phyloP scores from a whole-genome alignment of 2,113 vertebrate genomes.

The Orycteropus afer region DNA sequence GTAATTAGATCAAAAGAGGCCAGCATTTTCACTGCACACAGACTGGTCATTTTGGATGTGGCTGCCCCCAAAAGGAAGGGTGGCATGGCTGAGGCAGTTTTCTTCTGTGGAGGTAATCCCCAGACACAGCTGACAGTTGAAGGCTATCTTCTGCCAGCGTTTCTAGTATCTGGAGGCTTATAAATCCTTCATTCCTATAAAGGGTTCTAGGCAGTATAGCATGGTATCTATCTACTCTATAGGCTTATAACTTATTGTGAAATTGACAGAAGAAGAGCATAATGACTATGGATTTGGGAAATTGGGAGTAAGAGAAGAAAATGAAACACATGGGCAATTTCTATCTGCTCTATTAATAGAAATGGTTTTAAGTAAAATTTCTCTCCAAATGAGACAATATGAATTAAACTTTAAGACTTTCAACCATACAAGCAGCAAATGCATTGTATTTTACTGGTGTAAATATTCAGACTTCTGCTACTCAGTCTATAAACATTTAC shows the following conservation, averaged over 20 bases:
- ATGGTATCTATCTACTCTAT: background rate
- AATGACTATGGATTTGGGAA: background rate
- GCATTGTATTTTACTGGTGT: slow-evolving; percentile 1
- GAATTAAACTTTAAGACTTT: slow-evolving; percentile 16
- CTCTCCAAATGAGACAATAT: slow-evolving; percentile 1
- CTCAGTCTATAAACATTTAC: background rate
- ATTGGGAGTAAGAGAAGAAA: background rate
- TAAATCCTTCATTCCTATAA: background rate
- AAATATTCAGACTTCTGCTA: slow-evolving; percentile 7
- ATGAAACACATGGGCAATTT: slow-evolving; percentile 22
- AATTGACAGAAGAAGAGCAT: background rate
- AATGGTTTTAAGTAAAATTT: slow-evolving; percentile 55
- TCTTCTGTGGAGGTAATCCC: background rate
- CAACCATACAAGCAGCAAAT: slow-evolving; percentile 10
- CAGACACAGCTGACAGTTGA: background rate
- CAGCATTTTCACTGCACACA: background rate
- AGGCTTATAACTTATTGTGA: background rate
- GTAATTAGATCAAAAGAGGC: background rate
- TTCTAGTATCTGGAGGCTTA: background rate
- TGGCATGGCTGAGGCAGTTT: background rate
- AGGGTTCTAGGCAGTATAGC: background rate
- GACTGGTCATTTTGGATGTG: background rate
- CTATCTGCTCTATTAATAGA: slow-evolving; percentile 37
- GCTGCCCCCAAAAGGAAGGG: background rate
- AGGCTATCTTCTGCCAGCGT: no score